Percentiles rank a stretch among this genome's conserved stretches.
These are phyloP conservation scores for Thrips palmi DNA, from an alignment of 1,140 invertebrate species.

Conservation along the genomic window DNA sequence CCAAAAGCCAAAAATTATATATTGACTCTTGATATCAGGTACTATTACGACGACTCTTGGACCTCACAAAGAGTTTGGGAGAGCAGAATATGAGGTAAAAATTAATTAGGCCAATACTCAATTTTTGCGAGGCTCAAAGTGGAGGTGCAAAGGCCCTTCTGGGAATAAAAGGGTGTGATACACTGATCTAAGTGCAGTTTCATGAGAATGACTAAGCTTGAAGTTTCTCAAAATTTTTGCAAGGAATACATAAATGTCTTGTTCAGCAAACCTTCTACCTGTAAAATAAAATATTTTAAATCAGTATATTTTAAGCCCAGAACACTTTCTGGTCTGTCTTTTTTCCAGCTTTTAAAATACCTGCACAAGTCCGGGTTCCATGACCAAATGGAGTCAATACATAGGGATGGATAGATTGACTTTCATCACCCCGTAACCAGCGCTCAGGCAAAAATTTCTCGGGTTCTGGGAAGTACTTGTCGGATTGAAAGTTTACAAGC, in stretches of 20 bases:
- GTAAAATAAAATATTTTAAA: slow-evolving; percentile 14
- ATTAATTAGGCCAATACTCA: slow-evolving; percentile 5
- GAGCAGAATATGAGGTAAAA: background rate
- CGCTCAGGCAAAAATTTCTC: slow-evolving; percentile 27
- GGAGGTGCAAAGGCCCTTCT: slow-evolving; percentile 19
- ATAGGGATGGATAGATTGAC: slow-evolving; percentile 23
- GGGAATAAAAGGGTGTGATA: slow-evolving; percentile 21
- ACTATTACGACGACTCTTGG: too few relatives aligned
- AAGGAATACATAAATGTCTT: slow-evolving; percentile 26
- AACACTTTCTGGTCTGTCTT: background rate
- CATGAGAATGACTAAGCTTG: slow-evolving; percentile 14
- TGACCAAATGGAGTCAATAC: slow-evolving; percentile 35
- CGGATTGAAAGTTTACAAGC: slow-evolving; percentile 24
- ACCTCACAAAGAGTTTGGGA: too few relatives aligned
- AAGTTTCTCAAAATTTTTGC: slow-evolving; percentile 27
- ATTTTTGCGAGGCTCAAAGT: slow-evolving; percentile 14
- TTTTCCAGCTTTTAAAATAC: slow-evolving; percentile 8
- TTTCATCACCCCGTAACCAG: slow-evolving; percentile 17
- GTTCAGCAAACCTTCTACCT: slow-evolving; percentile 30
- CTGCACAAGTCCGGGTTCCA: slow-evolving; percentile 22
- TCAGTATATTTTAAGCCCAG: too few relatives aligned
- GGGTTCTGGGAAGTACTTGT: slow-evolving; percentile 26
- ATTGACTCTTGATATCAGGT: too few relatives aligned
- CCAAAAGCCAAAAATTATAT: too few relatives aligned
- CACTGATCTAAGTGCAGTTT: slow-evolving; percentile 16